A percentile compares a stretch with the other conserved stretches of the same genome.
Conservation (phyloP, 1,140 invertebrate species). For the Drosophila nannoptera region DNA sequence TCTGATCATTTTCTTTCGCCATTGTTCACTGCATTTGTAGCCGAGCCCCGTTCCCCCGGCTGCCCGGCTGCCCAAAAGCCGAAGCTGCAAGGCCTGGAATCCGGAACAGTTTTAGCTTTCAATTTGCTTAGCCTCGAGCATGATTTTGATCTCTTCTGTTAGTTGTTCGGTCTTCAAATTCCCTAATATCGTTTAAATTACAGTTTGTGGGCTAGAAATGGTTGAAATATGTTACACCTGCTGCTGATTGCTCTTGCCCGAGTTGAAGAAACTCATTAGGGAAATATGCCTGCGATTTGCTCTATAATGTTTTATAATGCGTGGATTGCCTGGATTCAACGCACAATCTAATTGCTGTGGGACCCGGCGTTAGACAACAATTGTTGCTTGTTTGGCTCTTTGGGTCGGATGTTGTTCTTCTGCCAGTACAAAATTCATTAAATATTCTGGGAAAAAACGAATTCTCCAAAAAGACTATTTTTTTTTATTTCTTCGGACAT, state of each 20-base stretch:
- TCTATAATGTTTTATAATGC: conserved; percentile 14
- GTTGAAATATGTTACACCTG: conserved; percentile 10
- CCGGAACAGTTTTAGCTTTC: conserved; percentile 64
- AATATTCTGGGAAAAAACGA: background rate
- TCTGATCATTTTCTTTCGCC: conserved; percentile 35
- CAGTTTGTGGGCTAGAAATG: background rate
- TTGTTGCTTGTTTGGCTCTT: conserved; percentile 3
- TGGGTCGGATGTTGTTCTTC: background rate
- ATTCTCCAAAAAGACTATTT: background rate
- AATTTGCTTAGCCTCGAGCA: conserved; percentile 55
- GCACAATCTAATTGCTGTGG: conserved; percentile 7
- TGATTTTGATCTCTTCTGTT: conserved; percentile 40
- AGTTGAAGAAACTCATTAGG: conserved; percentile 34
- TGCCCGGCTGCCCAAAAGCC: background rate
- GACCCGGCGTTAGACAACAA: background rate
- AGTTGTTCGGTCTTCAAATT: background rate
- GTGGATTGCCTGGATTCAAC: background rate
- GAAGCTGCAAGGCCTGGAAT: conserved; percentile 16
- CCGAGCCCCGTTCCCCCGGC: no score
- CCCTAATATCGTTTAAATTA: conserved; percentile 4
- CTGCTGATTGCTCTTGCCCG: conserved; percentile 13
- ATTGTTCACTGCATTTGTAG: conserved; percentile 7
- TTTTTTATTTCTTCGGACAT: no score
- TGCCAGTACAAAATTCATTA: background rate
- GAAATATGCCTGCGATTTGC: conserved; percentile 11